Percentiles rank a stretch among this genome's conserved stretches.
phyloP scores from a whole-genome alignment of 2,113 vertebrate genomes.

The Indicator indicator region DNA sequence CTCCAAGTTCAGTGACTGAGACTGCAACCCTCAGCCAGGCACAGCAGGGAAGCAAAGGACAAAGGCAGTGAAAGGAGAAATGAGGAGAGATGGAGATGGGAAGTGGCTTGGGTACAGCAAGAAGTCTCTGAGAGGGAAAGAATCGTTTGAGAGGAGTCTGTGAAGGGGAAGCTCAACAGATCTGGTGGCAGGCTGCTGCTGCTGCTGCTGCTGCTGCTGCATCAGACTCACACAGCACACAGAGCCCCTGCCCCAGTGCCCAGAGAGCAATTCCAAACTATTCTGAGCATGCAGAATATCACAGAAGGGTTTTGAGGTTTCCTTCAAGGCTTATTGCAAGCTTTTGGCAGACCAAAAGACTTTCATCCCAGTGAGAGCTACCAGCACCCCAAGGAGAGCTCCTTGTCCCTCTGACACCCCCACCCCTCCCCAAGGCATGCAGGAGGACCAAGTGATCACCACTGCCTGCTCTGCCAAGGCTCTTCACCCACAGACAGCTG shows the following conservation, averaged over 20 bases:
- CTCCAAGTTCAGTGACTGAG: not conserved
- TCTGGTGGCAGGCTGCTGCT: not conserved
- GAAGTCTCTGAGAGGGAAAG: not conserved
- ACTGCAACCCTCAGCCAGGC: not conserved
- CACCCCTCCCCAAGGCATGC: not conserved
- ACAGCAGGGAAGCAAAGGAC: not conserved
- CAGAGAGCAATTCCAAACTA: conserved; percentile 12
- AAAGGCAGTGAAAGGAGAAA: not conserved
- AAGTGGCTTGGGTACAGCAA: not conserved
- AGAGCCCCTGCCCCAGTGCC: conserved; percentile 23
- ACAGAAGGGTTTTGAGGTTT: not conserved
- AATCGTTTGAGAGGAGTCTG: not conserved
- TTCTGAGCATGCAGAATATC: not conserved
- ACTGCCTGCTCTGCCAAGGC: not conserved
- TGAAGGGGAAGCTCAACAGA: not conserved
- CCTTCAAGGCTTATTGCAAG: conserved; percentile 18
- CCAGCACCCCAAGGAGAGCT: not conserved
- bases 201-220: too few species aligned
- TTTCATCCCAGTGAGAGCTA: not conserved
- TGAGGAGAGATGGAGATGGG: not conserved
- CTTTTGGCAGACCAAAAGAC: not conserved
- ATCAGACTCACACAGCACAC: not conserved
- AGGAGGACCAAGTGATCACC: not conserved
- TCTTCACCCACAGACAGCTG: not conserved
- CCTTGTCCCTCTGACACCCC: not conserved